Base-by-base conservation (phyloP, 2,113 vertebrate species). In the Crocuta crocuta region DNA sequence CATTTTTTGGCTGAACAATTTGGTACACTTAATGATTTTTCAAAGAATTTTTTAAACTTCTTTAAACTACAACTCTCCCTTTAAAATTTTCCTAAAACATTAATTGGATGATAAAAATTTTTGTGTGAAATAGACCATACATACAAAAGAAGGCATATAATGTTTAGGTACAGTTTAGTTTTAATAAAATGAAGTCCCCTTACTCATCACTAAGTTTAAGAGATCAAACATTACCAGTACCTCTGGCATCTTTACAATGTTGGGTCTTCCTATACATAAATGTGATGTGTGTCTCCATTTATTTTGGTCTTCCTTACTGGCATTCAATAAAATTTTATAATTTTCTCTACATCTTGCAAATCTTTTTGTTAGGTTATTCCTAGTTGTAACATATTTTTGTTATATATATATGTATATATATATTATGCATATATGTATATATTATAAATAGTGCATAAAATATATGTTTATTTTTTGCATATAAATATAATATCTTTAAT, bases 301-400 rank as follows among this genome's bases (percentile, higher is more conserved):
- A 65, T 55, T 93, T 85, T 97, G 55, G 19, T 70, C 43, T 53
- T 92, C 55, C 63, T 95, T 92, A 48, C 16, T 93, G 17, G 89
- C 26, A 19, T 55, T 91, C 73, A 91, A 13, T 76, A 68, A 63
- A 73, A 87, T 86, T 84, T 58, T 73, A 35, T 90, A 58, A 85
- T 84, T 89, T 97, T 80, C 81, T 71, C 53, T 10, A 35, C 11
- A 91, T 78, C 28, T 95, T 80, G 23, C 7, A 16, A 61, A 76
- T 61, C 48, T 66, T 96, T 96, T 96, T 96, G 53, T 71, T 85
- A 93, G 35, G 16, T 43, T 95, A n/a, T 48, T 89, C 50, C n/a
- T 95, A 63, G 58, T 55, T 63, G 24, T 39, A 71, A 91, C 58
- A 58, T 89, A 28, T 66, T 80, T 91, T 89, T 66, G 45, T 71